Conservation (phyloP, 2,888 invertebrate species). For the Cataglyphis albicans region DNA sequence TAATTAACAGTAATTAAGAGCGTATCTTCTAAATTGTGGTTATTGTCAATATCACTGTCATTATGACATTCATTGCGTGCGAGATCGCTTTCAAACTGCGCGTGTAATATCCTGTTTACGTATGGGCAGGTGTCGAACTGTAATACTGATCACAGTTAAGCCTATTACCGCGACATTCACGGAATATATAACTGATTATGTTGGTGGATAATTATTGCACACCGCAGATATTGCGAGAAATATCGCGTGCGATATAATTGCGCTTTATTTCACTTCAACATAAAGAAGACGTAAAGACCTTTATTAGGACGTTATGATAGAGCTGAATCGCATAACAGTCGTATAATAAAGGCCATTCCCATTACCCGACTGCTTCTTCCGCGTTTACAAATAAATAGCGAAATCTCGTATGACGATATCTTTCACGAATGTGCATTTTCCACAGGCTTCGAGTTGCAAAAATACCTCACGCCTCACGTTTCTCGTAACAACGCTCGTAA, state of each 20-base stretch:
- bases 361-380: slow-evolving; percentile 51
- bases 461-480: not conserved
- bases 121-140: not conserved
- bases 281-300: not conserved
- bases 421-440: slow-evolving; percentile 40
- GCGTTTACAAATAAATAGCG: slow-evolving; percentile 58
- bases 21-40: not conserved
- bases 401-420: slow-evolving; percentile 51
- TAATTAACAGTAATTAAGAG: slow-evolving; percentile 26
- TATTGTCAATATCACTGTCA: not conserved
- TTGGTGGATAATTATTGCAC: slow-evolving; percentile 16
- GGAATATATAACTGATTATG: not conserved
- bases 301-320: slow-evolving; percentile 22
- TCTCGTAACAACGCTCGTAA: slow-evolving; percentile 35
- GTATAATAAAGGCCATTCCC: slow-evolving; percentile 34
- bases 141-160: slow-evolving; percentile 40
- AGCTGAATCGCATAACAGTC: slow-evolving; percentile 18
- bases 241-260: not conserved
- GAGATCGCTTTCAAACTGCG: slow-evolving; percentile 12
- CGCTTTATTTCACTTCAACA: slow-evolving; percentile 26
- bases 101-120: slow-evolving; percentile 18
- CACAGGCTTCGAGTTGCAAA: slow-evolving; percentile 10
- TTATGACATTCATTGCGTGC: slow-evolving; percentile 1
- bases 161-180: slow-evolving; percentile 22
- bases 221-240: not conserved